Evolutionary conservation across 2,797 vertebrate genomes (phyloP).

Genomic region (Sciaenops ocellatus): DNA sequence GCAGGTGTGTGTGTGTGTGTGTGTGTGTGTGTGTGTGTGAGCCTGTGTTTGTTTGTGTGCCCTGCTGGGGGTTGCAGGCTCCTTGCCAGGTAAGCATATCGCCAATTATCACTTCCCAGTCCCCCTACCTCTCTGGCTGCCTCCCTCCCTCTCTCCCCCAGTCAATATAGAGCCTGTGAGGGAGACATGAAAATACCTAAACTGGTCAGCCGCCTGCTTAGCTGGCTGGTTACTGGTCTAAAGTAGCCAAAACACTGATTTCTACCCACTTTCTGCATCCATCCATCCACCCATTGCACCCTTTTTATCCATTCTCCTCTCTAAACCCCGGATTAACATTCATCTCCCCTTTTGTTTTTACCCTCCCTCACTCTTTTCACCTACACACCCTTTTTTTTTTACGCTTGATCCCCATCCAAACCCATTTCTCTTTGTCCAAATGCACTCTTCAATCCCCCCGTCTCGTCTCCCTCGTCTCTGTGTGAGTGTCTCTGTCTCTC

Average conservation of each 20-base stretch:
- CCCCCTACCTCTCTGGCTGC: conserved; percentile 38
- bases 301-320: conserved; percentile 56
- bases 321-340: conserved; percentile 58
- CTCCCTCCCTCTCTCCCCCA: conserved; percentile 26
- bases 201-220: conserved; percentile 59
- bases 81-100: conserved; percentile 84
- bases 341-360: conserved; percentile 67
- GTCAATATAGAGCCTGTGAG: conserved; percentile 64
- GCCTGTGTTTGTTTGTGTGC: conserved; percentile 55
- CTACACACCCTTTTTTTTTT: conserved; percentile 34
- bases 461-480: conserved; percentile 27
- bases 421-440: conserved; percentile 66
- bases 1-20: conserved; percentile 35
- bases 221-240: conserved; percentile 47
- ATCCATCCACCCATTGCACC: conserved; percentile 48
- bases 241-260: conserved; percentile 63
- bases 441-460: conserved; percentile 44
- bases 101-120: conserved; percentile 87
- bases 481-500: conserved; percentile 23
- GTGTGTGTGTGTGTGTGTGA: conserved; percentile 31
- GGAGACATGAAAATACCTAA: conserved; percentile 64
- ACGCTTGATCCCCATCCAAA: conserved; percentile 68
- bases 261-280: conserved; percentile 34
- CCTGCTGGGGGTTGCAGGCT: conserved; percentile 75
- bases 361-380: conserved; percentile 38